These are phyloP conservation scores for Troides helena DNA, from an alignment of 2,888 invertebrate genomes.

Conservation along the genomic window DNA sequence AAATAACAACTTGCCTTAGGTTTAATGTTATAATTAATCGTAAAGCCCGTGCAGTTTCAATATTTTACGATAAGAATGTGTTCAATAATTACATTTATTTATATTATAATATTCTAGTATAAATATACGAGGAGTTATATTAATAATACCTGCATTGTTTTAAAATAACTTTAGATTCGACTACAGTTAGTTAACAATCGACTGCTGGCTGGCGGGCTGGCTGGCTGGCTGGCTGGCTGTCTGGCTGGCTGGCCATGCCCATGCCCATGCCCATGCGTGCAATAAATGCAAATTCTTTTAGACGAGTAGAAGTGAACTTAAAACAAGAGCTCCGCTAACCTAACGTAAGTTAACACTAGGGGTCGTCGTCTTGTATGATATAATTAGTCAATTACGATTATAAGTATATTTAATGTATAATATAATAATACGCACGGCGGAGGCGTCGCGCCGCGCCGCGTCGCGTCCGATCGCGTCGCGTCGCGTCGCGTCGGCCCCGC, in stretches of 20 bases:
- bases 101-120: constrained; percentile 73
- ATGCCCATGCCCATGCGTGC: constrained; percentile 34
- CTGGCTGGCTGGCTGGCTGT: too few species aligned
- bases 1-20: constrained; percentile 83
- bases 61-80: constrained; percentile 70
- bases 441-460: constrained; percentile 42
- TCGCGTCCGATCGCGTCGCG: constrained; percentile 37
- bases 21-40: constrained; percentile 77
- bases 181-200: constrained; percentile 65
- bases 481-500: constrained; percentile 43
- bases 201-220: constrained; percentile 42
- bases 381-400: constrained; percentile 82
- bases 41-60: constrained; percentile 75
- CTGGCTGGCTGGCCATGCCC: too few species aligned
- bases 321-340: constrained; percentile 63
- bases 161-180: constrained; percentile 74
- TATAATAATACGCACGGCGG: constrained; percentile 25
- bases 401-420: constrained; percentile 66
- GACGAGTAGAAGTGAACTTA: constrained; percentile 68
- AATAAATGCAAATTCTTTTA: constrained; percentile 71
- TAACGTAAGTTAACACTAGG: constrained; percentile 69
- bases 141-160: constrained; percentile 80
- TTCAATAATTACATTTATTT: constrained; percentile 71
- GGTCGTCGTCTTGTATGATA: constrained; percentile 66
- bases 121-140: constrained; percentile 76